Base-by-base conservation (phyloP, 2,888 invertebrate species). In the Melanotus villosus region DNA sequence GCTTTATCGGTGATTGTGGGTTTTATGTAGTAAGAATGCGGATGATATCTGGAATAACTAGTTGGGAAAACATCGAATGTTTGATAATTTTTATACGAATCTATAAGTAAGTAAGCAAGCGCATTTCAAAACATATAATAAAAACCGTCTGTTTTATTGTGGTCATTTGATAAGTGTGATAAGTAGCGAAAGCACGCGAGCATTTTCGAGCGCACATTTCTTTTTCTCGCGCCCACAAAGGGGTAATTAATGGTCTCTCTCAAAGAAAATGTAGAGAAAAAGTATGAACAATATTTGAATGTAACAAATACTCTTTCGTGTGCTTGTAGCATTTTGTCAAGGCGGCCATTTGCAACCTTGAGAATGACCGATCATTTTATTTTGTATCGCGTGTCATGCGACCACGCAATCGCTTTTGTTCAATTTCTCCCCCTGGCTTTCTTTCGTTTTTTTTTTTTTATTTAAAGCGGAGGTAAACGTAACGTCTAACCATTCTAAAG, bases 301-400 rank as follows among this genome's bases (percentile, higher is more conserved):
- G 73, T 66, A 74, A 74, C 76, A 73, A 79, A 80, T 76, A 78
- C 74, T 67, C 73, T 78, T 78, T 80, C 80, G 80, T 80, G 80
- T 78, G 75, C 67, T 73, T 76, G 75, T 77, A 78, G 78, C 79
- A 78, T 80, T 80, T 77, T 76, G 76, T 78, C 75, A 75, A 74
- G 75, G 76, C 75, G 73, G 77, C 77, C 76, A 73, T 78, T 75
- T 77, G 76, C 77, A 81, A 79, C 80, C 80, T 80, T 78, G 79
- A 76, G 75, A 79, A 79, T 82, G 81, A 81, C 80, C 81, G 81
- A 82, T 82, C 80, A 80, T 81, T 80, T 77, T 77, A 78, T 79
- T 80, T 77, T 78, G 76, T 78, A 79, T 79, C 76, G 77, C 76
- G 75, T 79, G 79, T 76, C 76, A 30, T 30, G 43, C 50, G 34